These are phyloP conservation scores for Andrena bucephala DNA, from an alignment of 2,888 invertebrate species.

Conservation along the genomic window DNA sequence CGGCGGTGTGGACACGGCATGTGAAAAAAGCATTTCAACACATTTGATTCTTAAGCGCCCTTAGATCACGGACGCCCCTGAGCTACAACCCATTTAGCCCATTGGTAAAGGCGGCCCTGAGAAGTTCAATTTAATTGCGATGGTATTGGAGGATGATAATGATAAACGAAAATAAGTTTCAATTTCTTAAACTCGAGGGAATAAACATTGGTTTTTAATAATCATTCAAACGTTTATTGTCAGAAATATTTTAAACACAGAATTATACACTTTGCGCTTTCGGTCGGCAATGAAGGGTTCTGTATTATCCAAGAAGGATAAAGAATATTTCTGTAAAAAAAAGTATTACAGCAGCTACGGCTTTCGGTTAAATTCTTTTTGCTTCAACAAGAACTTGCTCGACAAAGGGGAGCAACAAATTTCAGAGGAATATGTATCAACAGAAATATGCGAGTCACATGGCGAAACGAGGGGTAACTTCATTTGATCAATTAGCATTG, in stretches of 20 bases:
- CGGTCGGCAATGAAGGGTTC: constrained; percentile 50
- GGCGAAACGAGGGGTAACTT: constrained; percentile 36
- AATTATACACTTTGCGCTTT: not conserved
- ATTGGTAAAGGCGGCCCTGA: too few species aligned
- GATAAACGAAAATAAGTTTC: too few species aligned
- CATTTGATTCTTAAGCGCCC: too few species aligned
- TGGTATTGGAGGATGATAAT: too few species aligned
- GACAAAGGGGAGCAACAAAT: not conserved
- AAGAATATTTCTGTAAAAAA: not conserved
- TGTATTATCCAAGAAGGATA: constrained; percentile 48
- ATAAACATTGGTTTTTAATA: not conserved
- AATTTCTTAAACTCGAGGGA: too few species aligned
- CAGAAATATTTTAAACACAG: not conserved
- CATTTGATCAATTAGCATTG: not conserved
- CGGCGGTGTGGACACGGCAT: too few species aligned
- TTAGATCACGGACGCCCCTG: too few species aligned
- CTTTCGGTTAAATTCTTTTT: constrained; percentile 13
- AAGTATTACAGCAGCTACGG: not conserved
- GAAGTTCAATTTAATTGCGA: too few species aligned
- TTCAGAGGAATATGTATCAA: not conserved
- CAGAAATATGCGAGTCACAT: constrained; percentile 12
- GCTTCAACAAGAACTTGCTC: not conserved
- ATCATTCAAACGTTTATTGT: not conserved
- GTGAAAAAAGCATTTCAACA: too few species aligned
- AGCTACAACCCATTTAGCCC: too few species aligned